Base-by-base conservation (phyloP, 2,888 invertebrate species). In the Platycnemis pennipes region DNA sequence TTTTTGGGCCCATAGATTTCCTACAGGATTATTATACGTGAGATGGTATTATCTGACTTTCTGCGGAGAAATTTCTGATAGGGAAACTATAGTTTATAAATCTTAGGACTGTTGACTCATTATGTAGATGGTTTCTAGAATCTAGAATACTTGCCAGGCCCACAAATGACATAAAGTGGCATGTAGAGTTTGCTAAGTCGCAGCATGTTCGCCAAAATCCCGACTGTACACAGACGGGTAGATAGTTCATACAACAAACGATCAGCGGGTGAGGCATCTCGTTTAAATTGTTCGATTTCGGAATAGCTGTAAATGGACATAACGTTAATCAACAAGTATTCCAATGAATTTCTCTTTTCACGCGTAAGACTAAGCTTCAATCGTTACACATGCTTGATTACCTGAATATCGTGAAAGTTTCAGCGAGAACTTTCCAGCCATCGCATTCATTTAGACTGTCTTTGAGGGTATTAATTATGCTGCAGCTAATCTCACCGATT, bases 171-270 rank as follows among this genome's bases (percentile, higher is more conserved):
- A 16, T 96, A 96, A 37, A 96, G 95, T 11, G 95, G 95, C 85
- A 95, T 94, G 31, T 95, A 37, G 22, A 96, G 95, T 87, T 95
- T 94, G 49, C 96, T 96, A 31, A 95, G 95, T 63, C 95, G 95
- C 26, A 96, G 94, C 26, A 96, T 89, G 31, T 94, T 94, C 94
- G 95, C 95, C 7, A 96, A 95, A 94, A 95, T 95, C 94, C 95
- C 96, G 22, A 96, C 95, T 0, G 95, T 96, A 87, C 96, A 96
- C 95, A 95, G 95, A 95, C 95, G 95, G 45, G 95, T 95, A 94
- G 94, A 95, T 45, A 96, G 94, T 94, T 96, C 96, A 11, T 95
- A 94, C 2, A 96, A 94, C 11, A 96, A 94, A 88, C 95, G 95
- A 53, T 94, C 88, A 19, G 95, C 95, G 31, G 95, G 95, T n/a